These are phyloP conservation scores for Argyresthia goedartella DNA, from an alignment of 2,888 invertebrate genomes.

Conservation along the genomic window DNA sequence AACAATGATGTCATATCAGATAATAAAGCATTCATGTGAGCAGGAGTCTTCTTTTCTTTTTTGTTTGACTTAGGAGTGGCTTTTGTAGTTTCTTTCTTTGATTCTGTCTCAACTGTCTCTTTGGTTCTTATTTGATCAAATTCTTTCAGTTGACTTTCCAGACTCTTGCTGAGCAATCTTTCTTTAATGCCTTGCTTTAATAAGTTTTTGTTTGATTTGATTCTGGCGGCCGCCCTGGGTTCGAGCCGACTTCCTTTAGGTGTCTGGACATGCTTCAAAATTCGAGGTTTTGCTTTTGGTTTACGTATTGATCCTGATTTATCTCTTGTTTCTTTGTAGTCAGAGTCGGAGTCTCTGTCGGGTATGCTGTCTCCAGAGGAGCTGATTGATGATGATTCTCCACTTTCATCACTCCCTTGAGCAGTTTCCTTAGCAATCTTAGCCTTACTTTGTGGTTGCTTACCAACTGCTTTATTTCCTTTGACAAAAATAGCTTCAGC, in stretches of 20 bases:
- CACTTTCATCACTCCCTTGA: constrained; percentile 57
- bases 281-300: constrained; percentile 47
- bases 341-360: constrained; percentile 74
- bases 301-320: constrained; percentile 37
- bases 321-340: constrained; percentile 64
- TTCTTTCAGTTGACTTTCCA: constrained; percentile 15
- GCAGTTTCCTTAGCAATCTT: constrained; percentile 36
- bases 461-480: constrained; percentile 49
- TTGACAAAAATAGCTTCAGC: constrained; percentile 44
- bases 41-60: constrained; percentile 72
- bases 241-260: constrained; percentile 36
- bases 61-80: constrained; percentile 40
- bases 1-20: constrained; percentile 79
- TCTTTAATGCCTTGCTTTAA: constrained; percentile 48
- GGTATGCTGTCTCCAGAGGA: constrained; percentile 68
- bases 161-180: constrained; percentile 36
- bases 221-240: constrained; percentile 35
- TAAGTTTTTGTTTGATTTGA: constrained; percentile 36
- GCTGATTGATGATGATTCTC: constrained; percentile 58
- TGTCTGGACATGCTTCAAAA: constrained; percentile 33
- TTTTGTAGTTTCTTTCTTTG: constrained; percentile 55
- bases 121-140: constrained; percentile 24
- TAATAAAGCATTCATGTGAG: constrained; percentile 66
- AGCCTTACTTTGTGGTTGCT: constrained; percentile 41
- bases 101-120: constrained; percentile 23